These are phyloP conservation scores for Menidia menidia DNA, from an alignment of 2,797 vertebrate genomes.

Conservation along the genomic window DNA sequence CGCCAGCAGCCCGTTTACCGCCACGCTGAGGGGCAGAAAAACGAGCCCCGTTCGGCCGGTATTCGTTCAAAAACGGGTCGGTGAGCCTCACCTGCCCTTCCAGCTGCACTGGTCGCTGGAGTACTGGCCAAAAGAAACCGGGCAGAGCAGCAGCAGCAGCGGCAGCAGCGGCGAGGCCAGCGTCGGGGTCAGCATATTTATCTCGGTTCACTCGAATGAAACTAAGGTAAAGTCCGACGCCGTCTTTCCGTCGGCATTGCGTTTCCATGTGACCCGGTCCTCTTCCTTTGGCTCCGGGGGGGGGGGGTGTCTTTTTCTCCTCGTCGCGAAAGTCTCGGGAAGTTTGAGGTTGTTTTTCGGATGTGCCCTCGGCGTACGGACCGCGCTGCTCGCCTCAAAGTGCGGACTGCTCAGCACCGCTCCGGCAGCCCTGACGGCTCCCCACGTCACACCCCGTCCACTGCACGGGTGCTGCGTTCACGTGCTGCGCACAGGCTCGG, in stretches of 20 bases:
- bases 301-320: too few relatives aligned
- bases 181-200: conserved; percentile 82
- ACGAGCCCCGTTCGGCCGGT: too few relatives aligned
- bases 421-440: conserved; percentile 39
- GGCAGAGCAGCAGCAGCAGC: conserved; percentile 82
- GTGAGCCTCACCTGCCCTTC: conserved; percentile 91
- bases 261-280: conserved; percentile 63
- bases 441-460: conserved; percentile 65
- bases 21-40: background rate
- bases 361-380: fast-evolving
- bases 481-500: conserved; percentile 4
- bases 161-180: conserved; percentile 80
- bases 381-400: conserved; percentile 20
- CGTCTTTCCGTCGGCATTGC: conserved; percentile 71
- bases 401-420: conserved; percentile 15
- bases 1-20: background rate
- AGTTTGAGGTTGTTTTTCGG: background rate
- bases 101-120: conserved; percentile 98
- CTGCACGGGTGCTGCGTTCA: conserved; percentile 61
- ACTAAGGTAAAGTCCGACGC: conserved; percentile 62
- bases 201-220: conserved; percentile 64
- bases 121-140: conserved; percentile 87
- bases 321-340: background rate
- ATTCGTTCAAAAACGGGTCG: fast-evolving
- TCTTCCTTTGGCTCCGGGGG: conserved; percentile 16